Percentiles rank a stretch among this genome's conserved stretches.
These are phyloP conservation scores for Pionites leucogaster DNA, from an alignment of 2,113 vertebrate genomes.

Conservation along the genomic window DNA sequence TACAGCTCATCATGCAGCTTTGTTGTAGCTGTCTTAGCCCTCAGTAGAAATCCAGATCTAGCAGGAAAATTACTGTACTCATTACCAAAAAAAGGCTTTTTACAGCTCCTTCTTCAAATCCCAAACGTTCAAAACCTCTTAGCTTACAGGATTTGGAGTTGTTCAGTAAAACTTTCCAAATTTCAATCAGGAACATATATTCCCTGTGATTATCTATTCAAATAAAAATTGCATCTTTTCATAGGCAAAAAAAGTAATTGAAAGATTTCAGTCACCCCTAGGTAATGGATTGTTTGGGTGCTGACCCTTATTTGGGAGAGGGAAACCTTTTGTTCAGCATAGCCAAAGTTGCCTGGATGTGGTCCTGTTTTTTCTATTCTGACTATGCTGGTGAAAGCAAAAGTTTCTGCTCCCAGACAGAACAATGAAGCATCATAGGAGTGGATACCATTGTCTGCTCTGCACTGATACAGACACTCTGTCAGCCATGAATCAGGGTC, in stretches of 20 bases:
- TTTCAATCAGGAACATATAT: not conserved
- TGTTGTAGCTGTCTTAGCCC: not conserved
- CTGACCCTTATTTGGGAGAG: not conserved
- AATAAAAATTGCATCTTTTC: not conserved
- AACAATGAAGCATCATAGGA: not conserved
- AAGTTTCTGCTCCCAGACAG: not conserved
- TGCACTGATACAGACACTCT: not conserved
- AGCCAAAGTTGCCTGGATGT: not conserved
- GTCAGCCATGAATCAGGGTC: not conserved
- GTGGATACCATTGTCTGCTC: not conserved
- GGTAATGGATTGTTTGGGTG: not conserved
- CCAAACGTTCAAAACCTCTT: not conserved
- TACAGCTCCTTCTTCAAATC: not conserved
- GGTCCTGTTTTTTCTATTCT: not conserved
- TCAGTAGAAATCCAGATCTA: not conserved
- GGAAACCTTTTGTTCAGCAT: not conserved
- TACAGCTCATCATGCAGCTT: not conserved
- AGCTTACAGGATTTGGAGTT: not conserved
- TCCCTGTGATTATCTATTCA: not conserved
- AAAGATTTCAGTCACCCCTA: not conserved
- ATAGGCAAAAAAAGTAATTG: not conserved
- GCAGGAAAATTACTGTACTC: not conserved
- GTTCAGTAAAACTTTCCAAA: not conserved
- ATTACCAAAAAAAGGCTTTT: not conserved
- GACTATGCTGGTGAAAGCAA: not conserved